Conservation (phyloP, 2,888 invertebrate genomes). For the Catonia carolina region DNA sequence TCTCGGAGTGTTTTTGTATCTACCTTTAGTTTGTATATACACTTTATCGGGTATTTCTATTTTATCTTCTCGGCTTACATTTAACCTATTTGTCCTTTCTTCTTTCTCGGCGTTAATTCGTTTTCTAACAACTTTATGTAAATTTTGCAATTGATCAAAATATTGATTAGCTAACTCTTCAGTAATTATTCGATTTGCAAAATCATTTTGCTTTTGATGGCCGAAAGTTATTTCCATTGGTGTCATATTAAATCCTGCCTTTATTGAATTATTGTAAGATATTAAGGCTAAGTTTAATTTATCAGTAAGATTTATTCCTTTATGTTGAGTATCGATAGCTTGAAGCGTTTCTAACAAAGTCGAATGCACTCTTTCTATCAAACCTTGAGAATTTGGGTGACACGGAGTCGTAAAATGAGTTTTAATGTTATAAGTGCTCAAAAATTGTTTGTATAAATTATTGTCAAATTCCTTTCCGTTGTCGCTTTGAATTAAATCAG, state of each 20-base stretch:
- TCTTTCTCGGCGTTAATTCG: neutral
- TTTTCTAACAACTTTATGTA: neutral
- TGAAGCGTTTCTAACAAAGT: neutral
- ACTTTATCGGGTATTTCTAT: neutral
- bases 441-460: neutral
- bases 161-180: neutral
- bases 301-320: neutral
- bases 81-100: neutral
- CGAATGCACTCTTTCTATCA: neutral
- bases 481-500: neutral
- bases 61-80: neutral
- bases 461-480: neutral
- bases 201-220: neutral
- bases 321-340: neutral
- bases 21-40: neutral
- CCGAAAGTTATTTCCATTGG: neutral
- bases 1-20: neutral
- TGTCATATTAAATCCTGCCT: neutral
- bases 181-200: neutral
- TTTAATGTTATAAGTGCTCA: neutral
- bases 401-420: neutral
- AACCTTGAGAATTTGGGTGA: neutral
- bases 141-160: neutral
- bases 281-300: neutral
- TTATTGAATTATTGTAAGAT: neutral